These are phyloP conservation scores for Leptoclinus maculatus DNA, from an alignment of 2,797 vertebrate species.

Conservation along the genomic window DNA sequence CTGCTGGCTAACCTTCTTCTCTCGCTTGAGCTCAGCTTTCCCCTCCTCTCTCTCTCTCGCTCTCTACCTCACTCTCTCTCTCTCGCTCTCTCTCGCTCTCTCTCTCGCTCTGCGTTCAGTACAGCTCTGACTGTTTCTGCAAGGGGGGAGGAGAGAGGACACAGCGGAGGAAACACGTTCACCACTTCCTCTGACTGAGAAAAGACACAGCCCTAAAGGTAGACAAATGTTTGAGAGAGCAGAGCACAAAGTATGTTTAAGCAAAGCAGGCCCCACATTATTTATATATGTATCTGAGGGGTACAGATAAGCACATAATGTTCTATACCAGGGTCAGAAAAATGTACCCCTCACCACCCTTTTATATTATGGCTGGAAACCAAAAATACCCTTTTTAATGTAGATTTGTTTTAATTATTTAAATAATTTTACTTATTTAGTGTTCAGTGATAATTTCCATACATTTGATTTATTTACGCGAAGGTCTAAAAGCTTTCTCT, in stretches of 20 bases:
- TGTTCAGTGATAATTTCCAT: neutral
- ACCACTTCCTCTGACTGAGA: conserved; percentile 79
- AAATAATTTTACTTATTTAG: neutral
- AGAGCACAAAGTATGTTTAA: neutral
- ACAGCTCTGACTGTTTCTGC: conserved; percentile 23
- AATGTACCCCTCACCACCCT: neutral
- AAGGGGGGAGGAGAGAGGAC: conserved; percentile 21
- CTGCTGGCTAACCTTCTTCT: conserved; percentile 73
- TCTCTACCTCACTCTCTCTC: conserved; percentile 36
- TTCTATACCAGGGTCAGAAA: neutral
- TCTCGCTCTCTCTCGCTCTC: conserved; percentile 33
- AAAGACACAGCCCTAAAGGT: conserved; percentile 33
- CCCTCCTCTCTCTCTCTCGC: conserved; percentile 56
- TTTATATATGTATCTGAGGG: neutral
- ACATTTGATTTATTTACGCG: neutral
- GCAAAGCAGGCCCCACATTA: neutral
- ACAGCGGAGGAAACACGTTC: conserved; percentile 70
- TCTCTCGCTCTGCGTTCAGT: conserved; percentile 46
- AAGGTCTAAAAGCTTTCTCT: neutral
- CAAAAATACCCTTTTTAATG: neutral
- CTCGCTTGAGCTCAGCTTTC: conserved; percentile 67
- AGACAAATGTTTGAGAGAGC: neutral
- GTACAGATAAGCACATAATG: neutral
- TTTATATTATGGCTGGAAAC: neutral
- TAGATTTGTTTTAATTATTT: neutral